A percentile compares a stretch with the other conserved stretches of the same genome.
These are phyloP conservation scores for Drosophila subsilvestris DNA, from an alignment of 2,888 invertebrate species.

Conservation along the genomic window DNA sequence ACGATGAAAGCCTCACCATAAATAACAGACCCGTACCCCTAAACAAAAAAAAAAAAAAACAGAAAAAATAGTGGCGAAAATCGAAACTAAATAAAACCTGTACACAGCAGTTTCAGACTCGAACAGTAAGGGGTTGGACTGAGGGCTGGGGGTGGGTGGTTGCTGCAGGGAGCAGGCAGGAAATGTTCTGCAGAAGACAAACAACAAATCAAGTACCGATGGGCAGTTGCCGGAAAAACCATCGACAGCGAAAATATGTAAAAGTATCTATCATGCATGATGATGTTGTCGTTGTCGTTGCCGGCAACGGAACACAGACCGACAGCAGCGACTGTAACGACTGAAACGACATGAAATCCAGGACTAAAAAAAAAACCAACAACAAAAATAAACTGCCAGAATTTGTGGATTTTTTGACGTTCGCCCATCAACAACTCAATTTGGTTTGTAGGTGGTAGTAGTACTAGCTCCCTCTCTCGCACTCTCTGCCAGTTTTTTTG, in stretches of 20 bases:
- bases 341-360: neutral
- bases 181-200: constrained; percentile 75
- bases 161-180: constrained; percentile 30
- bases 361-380: neutral
- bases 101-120: neutral
- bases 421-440: constrained; percentile 69
- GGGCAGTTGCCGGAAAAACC: constrained; percentile 63
- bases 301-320: constrained; percentile 39
- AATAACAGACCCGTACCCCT: constrained; percentile 54
- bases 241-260: constrained; percentile 69
- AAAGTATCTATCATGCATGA: constrained; percentile 77
- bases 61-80: constrained; percentile 40
- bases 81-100: constrained; percentile 64
- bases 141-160: neutral
- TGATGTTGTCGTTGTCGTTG: constrained; percentile 72
- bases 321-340: neutral
- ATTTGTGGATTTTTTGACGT: constrained; percentile 66
- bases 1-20: constrained; percentile 53
- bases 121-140: constrained; percentile 9
- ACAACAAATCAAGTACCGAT: constrained; percentile 77
- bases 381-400: constrained; percentile 31
- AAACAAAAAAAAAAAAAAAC: constrained; percentile 3
- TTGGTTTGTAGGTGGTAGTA: constrained; percentile 40
- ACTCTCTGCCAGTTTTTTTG: constrained; percentile 11
- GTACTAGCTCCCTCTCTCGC: neutral